Conservation (phyloP, 2,888 invertebrate genomes). For the Mythimna loreyi region DNA sequence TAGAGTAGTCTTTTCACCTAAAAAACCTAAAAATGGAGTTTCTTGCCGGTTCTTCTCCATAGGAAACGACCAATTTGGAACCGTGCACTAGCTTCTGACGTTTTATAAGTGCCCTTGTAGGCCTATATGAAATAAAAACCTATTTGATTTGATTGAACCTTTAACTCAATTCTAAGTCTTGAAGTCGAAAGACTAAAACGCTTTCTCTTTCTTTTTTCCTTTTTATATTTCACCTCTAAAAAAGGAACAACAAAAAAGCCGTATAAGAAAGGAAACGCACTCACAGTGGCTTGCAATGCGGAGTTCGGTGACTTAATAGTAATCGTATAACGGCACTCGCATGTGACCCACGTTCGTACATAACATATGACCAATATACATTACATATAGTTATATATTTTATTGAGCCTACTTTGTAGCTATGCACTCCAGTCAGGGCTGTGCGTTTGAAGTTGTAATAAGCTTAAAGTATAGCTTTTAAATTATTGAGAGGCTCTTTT, state of each 20-base stretch:
- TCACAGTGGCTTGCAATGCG: conserved; percentile 23
- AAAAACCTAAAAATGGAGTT: no score
- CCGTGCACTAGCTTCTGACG: no score
- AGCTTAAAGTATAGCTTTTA: neutral
- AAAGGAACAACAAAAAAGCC: conserved; percentile 1
- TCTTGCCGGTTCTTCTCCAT: no score
- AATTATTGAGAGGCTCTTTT: neutral
- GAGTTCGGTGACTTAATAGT: conserved; percentile 55
- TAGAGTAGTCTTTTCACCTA: no score
- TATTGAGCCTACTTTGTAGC: conserved; percentile 32
- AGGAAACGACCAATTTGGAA: no score
- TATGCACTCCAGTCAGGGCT: conserved; percentile 9
- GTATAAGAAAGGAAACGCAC: conserved; percentile 24
- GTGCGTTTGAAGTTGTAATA: conserved; percentile 20
- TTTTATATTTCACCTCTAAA: no score
- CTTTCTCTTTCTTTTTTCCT: no score
- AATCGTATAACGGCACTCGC: conserved; percentile 58
- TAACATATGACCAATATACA: conserved; percentile 41
- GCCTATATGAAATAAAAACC: no score
- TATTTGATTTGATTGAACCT: no score
- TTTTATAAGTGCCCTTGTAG: no score
- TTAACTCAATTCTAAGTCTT: no score
- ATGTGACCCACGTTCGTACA: conserved; percentile 46
- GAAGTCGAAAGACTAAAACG: no score
- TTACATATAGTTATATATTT: conserved; percentile 10